A percentile compares a stretch with the other conserved stretches of the same genome.
Evolutionary conservation across 2,113 vertebrate genomes (phyloP).

Genomic region (Epinephelus cyanopodus): DNA sequence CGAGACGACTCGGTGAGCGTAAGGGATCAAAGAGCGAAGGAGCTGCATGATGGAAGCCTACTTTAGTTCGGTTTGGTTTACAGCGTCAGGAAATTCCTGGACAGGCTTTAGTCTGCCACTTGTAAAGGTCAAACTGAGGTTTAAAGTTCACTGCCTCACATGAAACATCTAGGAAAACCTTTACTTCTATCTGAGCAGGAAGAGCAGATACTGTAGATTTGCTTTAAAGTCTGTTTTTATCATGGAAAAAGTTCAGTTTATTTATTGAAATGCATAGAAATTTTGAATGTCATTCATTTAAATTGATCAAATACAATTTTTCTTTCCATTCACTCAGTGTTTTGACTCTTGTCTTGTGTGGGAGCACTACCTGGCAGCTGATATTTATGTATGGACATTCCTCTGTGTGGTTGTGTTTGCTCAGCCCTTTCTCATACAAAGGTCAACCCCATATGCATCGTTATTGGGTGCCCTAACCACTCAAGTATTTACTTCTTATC

Average conservation of each 20-base stretch:
- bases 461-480: slow-evolving; percentile 7
- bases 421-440: slow-evolving; percentile 49
- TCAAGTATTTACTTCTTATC: slow-evolving; percentile 31
- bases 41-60: slow-evolving; percentile 24
- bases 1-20: slow-evolving; percentile 5
- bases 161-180: background rate
- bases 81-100: slow-evolving; percentile 39
- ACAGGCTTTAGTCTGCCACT: background rate
- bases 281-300: background rate
- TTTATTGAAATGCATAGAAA: background rate
- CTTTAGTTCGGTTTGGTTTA: slow-evolving; percentile 14
- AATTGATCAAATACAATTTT: background rate
- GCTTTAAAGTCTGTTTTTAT: background rate
- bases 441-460: slow-evolving; percentile 26
- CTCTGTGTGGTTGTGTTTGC: slow-evolving; percentile 31
- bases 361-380: background rate
- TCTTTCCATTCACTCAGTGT: background rate
- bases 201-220: background rate
- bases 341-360: background rate
- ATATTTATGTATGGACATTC: slow-evolving; percentile 17
- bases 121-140: slow-evolving; percentile 46
- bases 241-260: background rate
- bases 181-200: background rate
- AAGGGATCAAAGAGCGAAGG: slow-evolving; percentile 30
- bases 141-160: slow-evolving; percentile 1